These are phyloP conservation scores for Engraulis encrasicolus DNA, from an alignment of 2,113 vertebrate species.

Conservation along the genomic window DNA sequence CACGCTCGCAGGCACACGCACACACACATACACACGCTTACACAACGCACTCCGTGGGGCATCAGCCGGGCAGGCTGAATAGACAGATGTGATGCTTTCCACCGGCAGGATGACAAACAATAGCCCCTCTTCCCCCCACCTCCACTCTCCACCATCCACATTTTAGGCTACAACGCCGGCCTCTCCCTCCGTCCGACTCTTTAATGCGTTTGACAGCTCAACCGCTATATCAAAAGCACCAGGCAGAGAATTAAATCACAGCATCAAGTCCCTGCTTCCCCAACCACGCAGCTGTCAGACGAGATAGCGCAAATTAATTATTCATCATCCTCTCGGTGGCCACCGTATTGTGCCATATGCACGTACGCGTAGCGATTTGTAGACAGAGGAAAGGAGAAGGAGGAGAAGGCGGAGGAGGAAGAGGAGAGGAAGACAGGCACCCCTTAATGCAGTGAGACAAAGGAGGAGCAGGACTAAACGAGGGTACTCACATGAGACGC, in stretches of 20 bases:
- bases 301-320: conserved; percentile 61
- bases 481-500: conserved; percentile 72
- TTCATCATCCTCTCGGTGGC: conserved; percentile 61
- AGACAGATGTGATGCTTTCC: conserved; percentile 62
- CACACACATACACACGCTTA: conserved; percentile 67
- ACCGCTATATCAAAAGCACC: not conserved
- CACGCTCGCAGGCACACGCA: conserved; percentile 74
- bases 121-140: conserved; percentile 5
- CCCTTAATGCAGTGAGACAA: conserved; percentile 44
- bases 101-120: conserved; percentile 52
- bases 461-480: conserved; percentile 30
- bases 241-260: conserved; percentile 30
- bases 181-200: not conserved
- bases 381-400: not conserved
- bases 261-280: conserved; percentile 39
- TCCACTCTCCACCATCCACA: not conserved
- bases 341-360: conserved; percentile 39
- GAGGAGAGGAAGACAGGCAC: too few relatives aligned
- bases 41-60: conserved; percentile 45
- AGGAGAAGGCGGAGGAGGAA: not conserved
- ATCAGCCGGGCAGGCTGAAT: conserved; percentile 59
- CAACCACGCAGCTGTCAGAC: conserved; percentile 36
- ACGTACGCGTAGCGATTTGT: conserved; percentile 17
- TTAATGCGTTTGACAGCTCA: not conserved
- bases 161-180: not conserved